Evolutionary conservation across 2,797 vertebrate species (phyloP), one percentile per base, ranked within the genome.

Genomic region (Acrocephalus scirpaceus): DNA sequence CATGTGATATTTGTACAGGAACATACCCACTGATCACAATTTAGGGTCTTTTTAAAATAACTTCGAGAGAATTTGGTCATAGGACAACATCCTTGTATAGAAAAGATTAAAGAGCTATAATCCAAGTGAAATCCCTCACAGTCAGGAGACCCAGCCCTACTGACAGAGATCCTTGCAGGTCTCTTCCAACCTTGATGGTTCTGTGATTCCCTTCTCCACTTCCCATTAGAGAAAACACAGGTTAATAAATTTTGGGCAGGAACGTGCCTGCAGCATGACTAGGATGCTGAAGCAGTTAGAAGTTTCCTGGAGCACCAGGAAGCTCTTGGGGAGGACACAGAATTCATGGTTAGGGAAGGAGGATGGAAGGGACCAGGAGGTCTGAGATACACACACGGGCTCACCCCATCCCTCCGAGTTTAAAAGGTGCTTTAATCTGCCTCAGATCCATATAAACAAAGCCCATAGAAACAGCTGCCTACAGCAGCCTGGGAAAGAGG

Each of bases 381-480:
- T 53, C 53, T 20, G 77, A 74, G 78, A 64, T 10, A 29, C 61
- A 81, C 12, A 51, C 65, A 70, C 2, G 30, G 77, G 70, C 48
- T 90, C 75, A 57, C 57, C 53, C 73, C 83, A 54, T 10, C 79
- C 90, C 50, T 53, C 42, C 5, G 38, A 64, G 60, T 88, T 75
- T 44, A 62, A 96, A 81, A 95, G 62, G 58, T n/a, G 11, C 81
- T 79, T 95, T 64, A 47, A 92, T 82, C 61, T 85, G 48, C 53
- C 57, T 60, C 72, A 58, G 61, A 94, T 50, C 50, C 75, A 32
- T 18, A 48, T 25, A 87, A 95, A 74, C 81, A 97, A 74, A 94
- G 88, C 81, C 44, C 51, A 77, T 7, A 80, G 86, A 57, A 95
- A 72, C 81, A 44, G 65, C 38, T 79, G 71, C 58, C 86, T 44